phyloP scores from a whole-genome alignment of 2,888 invertebrate genomes.

The Cabera pusaria region DNA sequence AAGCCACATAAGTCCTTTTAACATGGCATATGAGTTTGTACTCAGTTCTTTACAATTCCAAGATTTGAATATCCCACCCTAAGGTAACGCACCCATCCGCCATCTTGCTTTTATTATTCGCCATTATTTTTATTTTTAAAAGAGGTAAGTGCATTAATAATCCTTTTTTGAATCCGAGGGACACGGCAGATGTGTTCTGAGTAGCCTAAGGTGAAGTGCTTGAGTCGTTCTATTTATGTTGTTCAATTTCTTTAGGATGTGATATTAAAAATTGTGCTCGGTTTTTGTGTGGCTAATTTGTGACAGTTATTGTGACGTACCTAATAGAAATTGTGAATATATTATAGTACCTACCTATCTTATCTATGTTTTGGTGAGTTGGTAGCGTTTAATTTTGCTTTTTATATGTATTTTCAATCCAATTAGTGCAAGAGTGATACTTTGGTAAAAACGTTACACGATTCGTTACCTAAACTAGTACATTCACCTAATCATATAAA shows the following conservation, averaged over 20 bases:
- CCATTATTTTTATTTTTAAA: constrained; percentile 64
- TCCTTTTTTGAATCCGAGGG: constrained; percentile 48
- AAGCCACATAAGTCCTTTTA: no score
- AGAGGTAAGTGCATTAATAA: constrained; percentile 61
- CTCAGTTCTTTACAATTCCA: constrained; percentile 9
- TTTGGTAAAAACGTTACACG: no score
- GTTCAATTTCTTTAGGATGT: constrained; percentile 16
- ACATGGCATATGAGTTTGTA: no score
- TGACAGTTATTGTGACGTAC: constrained; percentile 4
- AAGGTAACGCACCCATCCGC: constrained; percentile 60
- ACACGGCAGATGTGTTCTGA: constrained; percentile 55
- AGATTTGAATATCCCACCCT: constrained; percentile 29
- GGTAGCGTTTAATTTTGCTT: no score
- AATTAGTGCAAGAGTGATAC: no score
- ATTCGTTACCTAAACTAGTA: no score
- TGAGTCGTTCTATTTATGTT: constrained; percentile 21
- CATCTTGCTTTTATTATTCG: constrained; percentile 67
- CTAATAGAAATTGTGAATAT: no score
- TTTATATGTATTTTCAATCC: no score
- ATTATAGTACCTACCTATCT: no score
- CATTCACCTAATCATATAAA: no score
- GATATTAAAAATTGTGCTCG: constrained; percentile 10
- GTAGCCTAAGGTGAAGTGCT: constrained; percentile 53
- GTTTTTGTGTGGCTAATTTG: constrained; percentile 8
- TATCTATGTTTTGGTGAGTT: no score